Evolutionary conservation across 2,113 vertebrate genomes (phyloP).

Genomic region (Pterocles orientalis): DNA sequence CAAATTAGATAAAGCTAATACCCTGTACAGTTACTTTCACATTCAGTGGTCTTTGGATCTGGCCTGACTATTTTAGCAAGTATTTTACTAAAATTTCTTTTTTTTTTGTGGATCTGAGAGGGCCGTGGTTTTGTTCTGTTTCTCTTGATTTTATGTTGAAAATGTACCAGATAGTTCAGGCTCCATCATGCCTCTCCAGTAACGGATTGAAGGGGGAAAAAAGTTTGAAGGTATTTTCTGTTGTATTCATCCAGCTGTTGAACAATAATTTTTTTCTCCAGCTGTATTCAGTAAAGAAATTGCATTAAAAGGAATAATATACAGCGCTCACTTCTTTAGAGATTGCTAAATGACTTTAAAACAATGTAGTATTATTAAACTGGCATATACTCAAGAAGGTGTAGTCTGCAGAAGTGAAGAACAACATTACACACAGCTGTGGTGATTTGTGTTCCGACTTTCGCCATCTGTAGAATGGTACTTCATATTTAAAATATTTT

Average conservation of each 20-base stretch:
- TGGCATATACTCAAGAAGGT: constrained; percentile 1
- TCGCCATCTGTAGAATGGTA: neutral
- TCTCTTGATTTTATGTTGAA: neutral
- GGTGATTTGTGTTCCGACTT: neutral
- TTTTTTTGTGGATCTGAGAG: neutral
- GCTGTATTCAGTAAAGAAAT: neutral
- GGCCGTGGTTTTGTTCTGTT: neutral
- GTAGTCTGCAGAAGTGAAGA: neutral
- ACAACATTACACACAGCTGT: neutral
- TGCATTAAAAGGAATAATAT: neutral
- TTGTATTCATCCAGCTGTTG: neutral
- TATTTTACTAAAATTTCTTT: neutral
- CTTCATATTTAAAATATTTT: neutral
- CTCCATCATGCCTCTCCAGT: neutral
- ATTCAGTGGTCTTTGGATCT: neutral
- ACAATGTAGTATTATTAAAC: constrained; percentile 22
- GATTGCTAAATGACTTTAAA: constrained; percentile 8
- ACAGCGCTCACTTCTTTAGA: neutral
- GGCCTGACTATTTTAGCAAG: neutral
- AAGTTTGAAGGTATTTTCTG: neutral
- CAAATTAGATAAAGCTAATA: neutral
- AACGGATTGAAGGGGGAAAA: neutral
- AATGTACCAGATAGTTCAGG: neutral
- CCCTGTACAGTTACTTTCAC: neutral
- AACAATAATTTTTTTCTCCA: constrained; percentile 14